Evolutionary conservation across 2,888 invertebrate genomes (phyloP), one percentile per base, ranked within the genome.

Genomic region (Drosophila incognita): DNA sequence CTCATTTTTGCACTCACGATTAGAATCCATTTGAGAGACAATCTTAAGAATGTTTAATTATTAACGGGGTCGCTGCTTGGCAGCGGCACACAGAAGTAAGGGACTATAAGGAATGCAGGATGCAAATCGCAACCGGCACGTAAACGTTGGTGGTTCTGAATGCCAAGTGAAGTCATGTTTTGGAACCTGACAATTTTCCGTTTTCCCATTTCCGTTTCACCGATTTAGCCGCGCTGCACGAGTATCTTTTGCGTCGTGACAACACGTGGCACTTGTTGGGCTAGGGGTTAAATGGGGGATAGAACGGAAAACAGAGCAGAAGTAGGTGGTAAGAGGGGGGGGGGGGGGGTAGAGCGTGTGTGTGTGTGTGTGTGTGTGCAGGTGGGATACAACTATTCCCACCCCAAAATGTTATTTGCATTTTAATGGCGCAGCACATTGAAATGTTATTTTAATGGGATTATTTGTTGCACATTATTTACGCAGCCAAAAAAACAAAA

Each of bases 351-450:
- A 33, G 29, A 29, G 61, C 48, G 35, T 4, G 18, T 1, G n/a
- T n/a, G 40, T 10, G 38, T 24, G 24, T 24, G 24, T n/a, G 10
- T 2, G 21, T 21, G 42, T 21, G 42, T 46, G 21, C 15, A 24
- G 8, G 8, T 46, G 21, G 24, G 15, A 21, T 4, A 46, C 8
- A 15, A 24, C 24, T 46, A 46, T 46, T 46, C 1, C 15, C 21
- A 51, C 36, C 36, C 35, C 56, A 62, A 61, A 21, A 66, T 74
- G 70, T 24, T 58, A 83, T 86, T 83, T 83, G 81, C 81, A 86
- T 82, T 80, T 76, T 66, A 86, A 83, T 76, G 83, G 69, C 69
- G 65, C 62, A 69, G 56, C 62, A 69, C 54, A 69, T 62, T 53
- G 66, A 65, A 63, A 46, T 69, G 18, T 59, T 29, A 40, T 66